phyloP scores from a whole-genome alignment of 1,140 invertebrate genomes.

The Drosophila nigromelanica region DNA sequence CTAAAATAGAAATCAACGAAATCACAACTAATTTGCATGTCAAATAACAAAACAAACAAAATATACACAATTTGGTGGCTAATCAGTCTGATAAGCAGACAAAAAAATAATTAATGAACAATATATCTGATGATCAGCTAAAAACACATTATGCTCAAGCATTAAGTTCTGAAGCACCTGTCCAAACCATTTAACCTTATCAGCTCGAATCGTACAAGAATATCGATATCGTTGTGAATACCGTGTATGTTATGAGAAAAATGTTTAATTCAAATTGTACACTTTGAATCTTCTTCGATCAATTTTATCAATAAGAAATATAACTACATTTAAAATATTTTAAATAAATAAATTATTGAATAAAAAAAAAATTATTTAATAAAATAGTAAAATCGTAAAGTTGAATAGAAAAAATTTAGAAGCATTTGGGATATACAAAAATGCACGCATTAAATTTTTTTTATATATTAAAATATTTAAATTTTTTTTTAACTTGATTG shows the following conservation, averaged over 20 bases:
- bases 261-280: background rate
- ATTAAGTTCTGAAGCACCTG: background rate
- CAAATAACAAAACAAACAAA: background rate
- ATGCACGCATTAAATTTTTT: too few relatives aligned
- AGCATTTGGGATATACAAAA: too few relatives aligned
- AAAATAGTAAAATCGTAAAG: too few relatives aligned
- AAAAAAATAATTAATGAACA: slow-evolving; percentile 1
- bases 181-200: slow-evolving; percentile 8
- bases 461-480: too few relatives aligned
- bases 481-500: too few relatives aligned
- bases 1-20: background rate
- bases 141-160: background rate
- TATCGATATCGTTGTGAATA: background rate
- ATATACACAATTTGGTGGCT: slow-evolving; percentile 14
- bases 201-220: background rate
- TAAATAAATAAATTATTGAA: too few relatives aligned
- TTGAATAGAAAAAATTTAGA: too few relatives aligned
- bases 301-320: too few relatives aligned
- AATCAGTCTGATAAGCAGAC: slow-evolving; percentile 14
- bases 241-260: background rate
- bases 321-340: too few relatives aligned
- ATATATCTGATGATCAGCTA: background rate
- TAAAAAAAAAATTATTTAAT: too few relatives aligned
- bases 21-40: slow-evolving; percentile 32
- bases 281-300: too few relatives aligned